Conservation (phyloP, 2,888 invertebrate species). For the Teinopalpus imperialis region DNA sequence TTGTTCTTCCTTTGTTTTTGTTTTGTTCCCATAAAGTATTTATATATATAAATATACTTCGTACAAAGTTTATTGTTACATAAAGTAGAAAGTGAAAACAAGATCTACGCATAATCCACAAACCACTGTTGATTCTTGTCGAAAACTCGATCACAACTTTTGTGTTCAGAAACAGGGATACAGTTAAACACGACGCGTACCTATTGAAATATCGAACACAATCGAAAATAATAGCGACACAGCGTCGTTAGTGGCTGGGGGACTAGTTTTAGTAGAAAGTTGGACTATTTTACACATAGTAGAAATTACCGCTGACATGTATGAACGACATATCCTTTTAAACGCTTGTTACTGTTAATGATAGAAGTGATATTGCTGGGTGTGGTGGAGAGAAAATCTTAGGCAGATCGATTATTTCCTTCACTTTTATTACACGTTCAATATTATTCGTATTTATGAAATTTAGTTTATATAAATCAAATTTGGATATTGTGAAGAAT, state of each 20-base stretch:
- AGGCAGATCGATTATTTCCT: constrained; percentile 34
- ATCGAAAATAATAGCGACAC: constrained; percentile 23
- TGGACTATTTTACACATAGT: constrained; percentile 30
- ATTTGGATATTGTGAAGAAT: no score
- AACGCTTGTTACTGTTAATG: constrained; percentile 46
- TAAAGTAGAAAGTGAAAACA: constrained; percentile 15
- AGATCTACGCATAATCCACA: constrained; percentile 22
- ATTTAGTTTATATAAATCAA: no score
- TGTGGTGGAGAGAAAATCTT: constrained; percentile 42
- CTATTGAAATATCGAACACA: constrained; percentile 24
- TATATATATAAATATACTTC: no score
- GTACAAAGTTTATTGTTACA: no score
- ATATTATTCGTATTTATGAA: constrained; percentile 6
- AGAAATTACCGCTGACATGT: constrained; percentile 41
- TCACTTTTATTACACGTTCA: constrained; percentile 3
- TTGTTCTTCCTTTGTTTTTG: no score
- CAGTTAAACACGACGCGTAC: constrained; percentile 8
- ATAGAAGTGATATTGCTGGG: constrained; percentile 34
- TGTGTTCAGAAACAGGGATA: constrained; percentile 19
- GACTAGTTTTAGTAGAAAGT: constrained; percentile 28
- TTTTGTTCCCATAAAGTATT: no score
- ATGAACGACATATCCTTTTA: constrained; percentile 62
- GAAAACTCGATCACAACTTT: constrained; percentile 19
- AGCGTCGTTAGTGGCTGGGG: constrained; percentile 13
- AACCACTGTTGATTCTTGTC: constrained; percentile 8